Base-by-base conservation (phyloP, 2,113 vertebrate genomes). In the Jaculus jaculus region DNA sequence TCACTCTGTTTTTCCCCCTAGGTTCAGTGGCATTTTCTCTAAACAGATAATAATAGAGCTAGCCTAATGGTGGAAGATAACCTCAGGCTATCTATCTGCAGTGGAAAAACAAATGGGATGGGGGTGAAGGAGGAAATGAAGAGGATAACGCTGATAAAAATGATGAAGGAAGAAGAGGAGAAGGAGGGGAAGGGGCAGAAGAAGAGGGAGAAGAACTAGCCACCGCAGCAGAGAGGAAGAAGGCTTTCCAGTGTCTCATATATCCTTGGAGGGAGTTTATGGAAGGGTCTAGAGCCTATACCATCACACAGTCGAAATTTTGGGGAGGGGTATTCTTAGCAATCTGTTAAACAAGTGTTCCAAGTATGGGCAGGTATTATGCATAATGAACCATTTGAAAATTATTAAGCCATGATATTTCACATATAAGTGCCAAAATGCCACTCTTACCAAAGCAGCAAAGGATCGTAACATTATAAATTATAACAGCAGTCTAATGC, bases 1-100 rank as follows among this genome's bases (percentile, higher is more conserved):
- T 95, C 86, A 87, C 54, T 92, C 84, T 89, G 65, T 69, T 71
- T 94, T 87, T 92, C 72, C 16, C 72, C 42, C 24, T 87, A 73
- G 82, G 87, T 68, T 95, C 84, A 91, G 89, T 92, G 87, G 77
- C 89, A 96, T 94, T 95, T 96, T 91, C 89, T 94, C 79, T 89
- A 89, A 86, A 94, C 69, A 92, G 88, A 93, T 93, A 85, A 94
- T 73, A 90, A 89, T 82, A 96, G 80, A 96, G 30, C 34, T 73
- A 73, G 58, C 37, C 18, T 94, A 77, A 84, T n/a, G 72, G 63
- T 90, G 77, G 91, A 95, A 95, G 96, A 84, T 91, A 94, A 92
- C 83, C 60, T 42, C 74, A 54, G 63, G 72, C 61, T 88, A 15
- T 89, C 72, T 83, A 54, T 89, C 89, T 42, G 84, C 87, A 92